A percentile compares a stretch with the other conserved stretches of the same genome.
Evolutionary conservation across 2,113 vertebrate species (phyloP).

Genomic region (Oceanodroma tethys): DNA sequence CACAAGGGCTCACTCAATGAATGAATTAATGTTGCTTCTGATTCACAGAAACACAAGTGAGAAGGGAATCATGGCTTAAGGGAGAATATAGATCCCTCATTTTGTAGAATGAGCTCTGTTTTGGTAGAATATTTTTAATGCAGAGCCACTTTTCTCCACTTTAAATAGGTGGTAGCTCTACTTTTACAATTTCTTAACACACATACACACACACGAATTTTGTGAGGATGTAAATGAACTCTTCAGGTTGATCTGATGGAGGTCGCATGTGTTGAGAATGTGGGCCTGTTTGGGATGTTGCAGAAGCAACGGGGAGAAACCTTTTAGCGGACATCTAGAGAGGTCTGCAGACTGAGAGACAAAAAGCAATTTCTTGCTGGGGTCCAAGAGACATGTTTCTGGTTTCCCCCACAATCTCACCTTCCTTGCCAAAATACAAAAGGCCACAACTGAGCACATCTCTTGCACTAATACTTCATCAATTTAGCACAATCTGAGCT

Average conservation of each 20-base stretch:
- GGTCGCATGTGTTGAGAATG: background rate
- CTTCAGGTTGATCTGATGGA: background rate
- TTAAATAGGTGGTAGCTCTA: background rate
- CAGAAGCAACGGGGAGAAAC: background rate
- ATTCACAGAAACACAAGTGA: background rate
- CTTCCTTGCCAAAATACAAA: background rate
- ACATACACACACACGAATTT: too few species aligned
- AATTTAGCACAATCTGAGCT: background rate
- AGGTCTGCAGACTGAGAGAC: background rate
- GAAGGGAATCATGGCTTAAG: background rate
- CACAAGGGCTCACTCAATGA: background rate
- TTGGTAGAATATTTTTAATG: background rate
- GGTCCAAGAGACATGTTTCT: background rate
- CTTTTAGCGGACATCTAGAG: background rate
- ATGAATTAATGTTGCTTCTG: background rate
- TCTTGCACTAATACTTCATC: conserved; percentile 31
- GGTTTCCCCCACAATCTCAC: background rate
- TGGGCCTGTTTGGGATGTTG: background rate
- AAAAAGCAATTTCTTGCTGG: background rate
- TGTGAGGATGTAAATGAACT: background rate
- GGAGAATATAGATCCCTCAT: background rate
- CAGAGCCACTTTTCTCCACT: background rate
- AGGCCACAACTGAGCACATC: conserved; percentile 17
- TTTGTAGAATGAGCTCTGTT: background rate
- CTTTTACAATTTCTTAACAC: background rate